A percentile compares a stretch with the other conserved stretches of the same genome.
phyloP scores from a whole-genome alignment of 2,888 invertebrate genomes.

The Brachyopa scutellaris region DNA sequence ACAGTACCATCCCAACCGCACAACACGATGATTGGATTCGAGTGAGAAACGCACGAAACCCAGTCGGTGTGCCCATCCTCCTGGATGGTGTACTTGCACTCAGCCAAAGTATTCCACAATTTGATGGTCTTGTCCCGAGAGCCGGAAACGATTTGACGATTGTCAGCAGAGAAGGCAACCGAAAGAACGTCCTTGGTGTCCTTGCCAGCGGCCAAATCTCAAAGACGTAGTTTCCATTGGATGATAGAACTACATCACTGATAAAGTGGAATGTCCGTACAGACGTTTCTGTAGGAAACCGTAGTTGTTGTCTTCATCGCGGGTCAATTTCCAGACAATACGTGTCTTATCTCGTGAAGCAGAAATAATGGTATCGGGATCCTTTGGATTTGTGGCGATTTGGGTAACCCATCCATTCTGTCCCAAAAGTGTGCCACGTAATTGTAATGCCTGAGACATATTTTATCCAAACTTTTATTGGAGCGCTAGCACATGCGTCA shows the following conservation, averaged over 20 bases:
- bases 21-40: slow-evolving; percentile 99
- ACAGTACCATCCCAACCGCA: slow-evolving; percentile 99
- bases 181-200: slow-evolving; percentile 99
- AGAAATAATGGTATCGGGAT: slow-evolving; percentile 98
- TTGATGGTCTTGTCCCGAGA: slow-evolving; percentile 99
- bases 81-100: slow-evolving; percentile 99
- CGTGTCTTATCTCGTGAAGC: slow-evolving; percentile 97
- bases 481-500: slow-evolving; percentile 74
- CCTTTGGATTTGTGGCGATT: slow-evolving; percentile 99
- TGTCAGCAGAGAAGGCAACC: slow-evolving; percentile 99
- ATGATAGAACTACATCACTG: slow-evolving; percentile 98
- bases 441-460: slow-evolving; percentile 95
- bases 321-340: slow-evolving; percentile 98
- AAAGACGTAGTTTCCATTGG: slow-evolving; percentile 99
- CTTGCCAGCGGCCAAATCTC: slow-evolving; percentile 98
- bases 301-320: slow-evolving; percentile 97
- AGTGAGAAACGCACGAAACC: slow-evolving; percentile 99
- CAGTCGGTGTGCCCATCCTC: slow-evolving; percentile 98
- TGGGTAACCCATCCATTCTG: slow-evolving; percentile 99
- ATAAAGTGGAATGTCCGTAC: slow-evolving; percentile 99
- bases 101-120: slow-evolving; percentile 99
- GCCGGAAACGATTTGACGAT: slow-evolving; percentile 99
- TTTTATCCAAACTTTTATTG: slow-evolving; percentile 76
- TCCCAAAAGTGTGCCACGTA: slow-evolving; percentile 96
- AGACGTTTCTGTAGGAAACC: slow-evolving; percentile 97